These are phyloP conservation scores for Arvicanthis niloticus DNA, from an alignment of 2,113 vertebrate species.

Conservation along the genomic window DNA sequence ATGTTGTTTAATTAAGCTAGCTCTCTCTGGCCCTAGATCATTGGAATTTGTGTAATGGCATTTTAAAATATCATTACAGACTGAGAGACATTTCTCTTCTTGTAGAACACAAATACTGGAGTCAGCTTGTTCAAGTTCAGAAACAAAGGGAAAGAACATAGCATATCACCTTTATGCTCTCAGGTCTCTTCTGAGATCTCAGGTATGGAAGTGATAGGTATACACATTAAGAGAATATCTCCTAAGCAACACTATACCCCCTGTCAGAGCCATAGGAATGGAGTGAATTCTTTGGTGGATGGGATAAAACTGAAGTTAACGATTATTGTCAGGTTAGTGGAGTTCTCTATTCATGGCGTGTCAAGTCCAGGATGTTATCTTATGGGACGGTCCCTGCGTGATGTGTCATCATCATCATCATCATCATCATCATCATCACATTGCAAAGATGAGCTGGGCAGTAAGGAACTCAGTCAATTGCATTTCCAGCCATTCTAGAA, in stretches of 20 bases:
- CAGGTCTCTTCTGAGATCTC: not conserved
- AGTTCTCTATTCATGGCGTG: not conserved
- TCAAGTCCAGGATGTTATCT: not conserved
- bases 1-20: not conserved
- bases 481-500: not conserved
- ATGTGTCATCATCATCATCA: not conserved
- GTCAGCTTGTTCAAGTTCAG: not conserved
- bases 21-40: not conserved
- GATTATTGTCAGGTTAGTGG: not conserved
- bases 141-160: not conserved
- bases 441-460: not conserved
- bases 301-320: not conserved
- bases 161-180: not conserved
- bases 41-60: slow-evolving; percentile 10
- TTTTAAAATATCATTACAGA: not conserved
- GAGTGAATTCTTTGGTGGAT: not conserved
- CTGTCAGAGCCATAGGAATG: not conserved
- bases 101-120: not conserved
- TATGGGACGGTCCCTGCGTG: not conserved
- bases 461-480: not conserved
- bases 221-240: not conserved
- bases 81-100: not conserved
- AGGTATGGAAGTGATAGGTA: not conserved
- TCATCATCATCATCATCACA: no score
- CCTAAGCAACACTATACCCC: not conserved